phyloP scores from a whole-genome alignment of 2,888 invertebrate genomes.

The Tetanocera ferruginea region DNA sequence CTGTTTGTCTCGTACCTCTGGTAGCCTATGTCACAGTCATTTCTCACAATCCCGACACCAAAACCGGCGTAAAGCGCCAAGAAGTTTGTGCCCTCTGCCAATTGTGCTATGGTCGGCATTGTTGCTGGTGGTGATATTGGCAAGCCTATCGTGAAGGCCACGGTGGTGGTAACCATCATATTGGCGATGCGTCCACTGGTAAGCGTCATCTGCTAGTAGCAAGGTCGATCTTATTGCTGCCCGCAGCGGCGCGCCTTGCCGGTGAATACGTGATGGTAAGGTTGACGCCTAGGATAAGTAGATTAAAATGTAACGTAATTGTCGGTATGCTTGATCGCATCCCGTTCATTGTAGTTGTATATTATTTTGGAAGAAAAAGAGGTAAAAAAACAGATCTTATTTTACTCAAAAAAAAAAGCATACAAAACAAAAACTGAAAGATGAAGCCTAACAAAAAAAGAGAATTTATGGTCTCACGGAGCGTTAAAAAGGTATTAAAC shows the following conservation, averaged over 20 bases:
- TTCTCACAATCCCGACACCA: conserved; percentile 98
- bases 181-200: conserved; percentile 99
- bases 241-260: conserved; percentile 97
- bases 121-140: conserved; percentile 99
- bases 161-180: conserved; percentile 99
- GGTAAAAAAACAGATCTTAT: conserved; percentile 19
- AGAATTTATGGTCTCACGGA: too few species aligned
- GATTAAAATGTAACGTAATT: conserved; percentile 48
- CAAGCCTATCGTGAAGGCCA: conserved; percentile 99
- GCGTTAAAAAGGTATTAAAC: too few species aligned
- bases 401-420: too few species aligned
- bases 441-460: too few species aligned
- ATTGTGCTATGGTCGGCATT: conserved; percentile 99
- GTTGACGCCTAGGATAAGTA: conserved; percentile 83
- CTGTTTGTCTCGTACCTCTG: conserved; percentile 96
- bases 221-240: conserved; percentile 99
- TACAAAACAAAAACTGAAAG: too few species aligned
- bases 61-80: conserved; percentile 99
- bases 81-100: conserved; percentile 98
- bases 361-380: conserved; percentile 33
- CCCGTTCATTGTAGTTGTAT: conserved; percentile 29
- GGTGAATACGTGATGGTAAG: conserved; percentile 99
- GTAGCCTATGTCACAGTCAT: conserved; percentile 99
- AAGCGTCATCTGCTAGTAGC: conserved; percentile 98
- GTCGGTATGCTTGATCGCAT: conserved; percentile 39